Evolutionary conservation across 2,888 invertebrate species (phyloP).

Genomic region (Ecliptopera silaceata): DNA sequence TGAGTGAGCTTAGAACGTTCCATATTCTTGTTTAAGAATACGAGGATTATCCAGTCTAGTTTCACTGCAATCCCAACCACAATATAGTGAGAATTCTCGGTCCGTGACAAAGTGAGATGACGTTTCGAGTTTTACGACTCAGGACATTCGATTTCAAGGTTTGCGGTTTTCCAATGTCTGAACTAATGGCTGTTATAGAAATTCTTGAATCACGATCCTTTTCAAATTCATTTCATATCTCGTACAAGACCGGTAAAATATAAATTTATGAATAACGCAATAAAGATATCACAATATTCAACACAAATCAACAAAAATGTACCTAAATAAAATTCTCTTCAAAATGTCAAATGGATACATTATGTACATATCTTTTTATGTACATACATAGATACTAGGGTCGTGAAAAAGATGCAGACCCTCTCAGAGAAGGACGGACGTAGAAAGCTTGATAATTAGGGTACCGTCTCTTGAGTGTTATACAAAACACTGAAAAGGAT

Average conservation of each 20-base stretch:
- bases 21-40: not conserved
- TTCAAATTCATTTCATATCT: constrained; percentile 25
- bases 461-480: not conserved
- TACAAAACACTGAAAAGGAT: not conserved
- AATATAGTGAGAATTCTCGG: constrained; percentile 9
- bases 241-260: constrained; percentile 4
- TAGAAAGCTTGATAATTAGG: not conserved
- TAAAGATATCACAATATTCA: too few species aligned
- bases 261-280: too few species aligned
- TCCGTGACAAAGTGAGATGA: constrained; percentile 29
- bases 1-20: not conserved
- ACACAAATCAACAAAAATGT: too few species aligned
- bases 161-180: constrained; percentile 37
- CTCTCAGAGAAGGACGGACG: not conserved
- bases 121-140: constrained; percentile 40
- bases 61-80: constrained; percentile 13
- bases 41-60: not conserved
- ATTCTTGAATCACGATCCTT: constrained; percentile 28
- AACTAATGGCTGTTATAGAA: constrained; percentile 35
- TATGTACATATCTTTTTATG: not conserved
- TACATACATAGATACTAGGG: not conserved
- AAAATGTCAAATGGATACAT: not conserved
- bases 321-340: too few species aligned
- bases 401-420: not conserved
- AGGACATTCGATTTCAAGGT: constrained; percentile 38